Evolutionary conservation across 2,888 invertebrate genomes (phyloP).

Genomic region (Cylindroiulus punctatus): DNA sequence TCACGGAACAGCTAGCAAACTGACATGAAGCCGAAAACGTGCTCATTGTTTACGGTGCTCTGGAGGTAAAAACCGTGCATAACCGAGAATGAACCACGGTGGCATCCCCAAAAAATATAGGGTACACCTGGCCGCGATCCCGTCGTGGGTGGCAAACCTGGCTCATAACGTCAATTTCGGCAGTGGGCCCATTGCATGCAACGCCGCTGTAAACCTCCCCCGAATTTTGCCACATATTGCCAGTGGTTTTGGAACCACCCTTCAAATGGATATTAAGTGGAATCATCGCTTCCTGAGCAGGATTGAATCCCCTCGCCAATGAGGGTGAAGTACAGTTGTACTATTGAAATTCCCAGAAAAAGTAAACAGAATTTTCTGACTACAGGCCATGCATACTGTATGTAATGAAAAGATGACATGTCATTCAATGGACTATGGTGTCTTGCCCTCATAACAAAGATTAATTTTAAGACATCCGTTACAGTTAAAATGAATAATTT

Average conservation of each 20-base stretch:
- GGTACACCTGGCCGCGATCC: conserved; percentile 3
- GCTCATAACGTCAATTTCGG: conserved; percentile 7
- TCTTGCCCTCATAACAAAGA: too few species aligned
- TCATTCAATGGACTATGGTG: too few species aligned
- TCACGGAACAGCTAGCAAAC: not conserved
- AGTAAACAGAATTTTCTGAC: too few species aligned
- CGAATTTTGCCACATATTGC: not conserved
- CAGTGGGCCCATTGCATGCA: not conserved
- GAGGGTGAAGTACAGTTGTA: too few species aligned
- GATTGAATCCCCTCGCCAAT: not conserved
- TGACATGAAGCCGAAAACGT: not conserved
- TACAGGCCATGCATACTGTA: too few species aligned
- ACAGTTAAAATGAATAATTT: too few species aligned
- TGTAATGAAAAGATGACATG: too few species aligned
- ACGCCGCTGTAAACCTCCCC: not conserved
- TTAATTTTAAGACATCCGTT: too few species aligned
- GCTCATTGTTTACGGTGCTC: not conserved
- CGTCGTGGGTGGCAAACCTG: conserved; percentile 17
- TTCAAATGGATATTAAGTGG: not conserved
- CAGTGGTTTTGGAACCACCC: not conserved
- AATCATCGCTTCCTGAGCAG: not conserved
- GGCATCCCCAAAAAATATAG: not conserved
- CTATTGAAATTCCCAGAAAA: too few species aligned
- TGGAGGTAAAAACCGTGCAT: conserved; percentile 16
- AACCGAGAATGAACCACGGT: not conserved